phyloP scores from a whole-genome alignment of 2,113 vertebrate species.

The Lanius ludovicianus region DNA sequence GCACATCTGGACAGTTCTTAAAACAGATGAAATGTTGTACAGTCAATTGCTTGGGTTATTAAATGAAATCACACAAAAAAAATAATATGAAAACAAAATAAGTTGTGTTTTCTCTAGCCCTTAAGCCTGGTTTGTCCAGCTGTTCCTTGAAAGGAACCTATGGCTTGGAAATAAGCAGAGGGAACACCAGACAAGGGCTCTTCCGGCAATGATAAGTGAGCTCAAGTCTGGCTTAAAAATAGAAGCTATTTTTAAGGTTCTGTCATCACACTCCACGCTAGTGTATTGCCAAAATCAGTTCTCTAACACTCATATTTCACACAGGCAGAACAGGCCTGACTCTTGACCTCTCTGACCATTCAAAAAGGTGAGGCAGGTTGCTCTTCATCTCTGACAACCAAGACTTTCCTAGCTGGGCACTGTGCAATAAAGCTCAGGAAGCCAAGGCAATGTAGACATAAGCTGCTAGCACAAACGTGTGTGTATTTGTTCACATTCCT shows the following conservation, averaged over 20 bases:
- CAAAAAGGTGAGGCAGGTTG: background rate
- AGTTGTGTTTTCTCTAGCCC: background rate
- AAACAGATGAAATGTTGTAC: background rate
- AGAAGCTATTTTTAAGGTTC: conserved; percentile 2
- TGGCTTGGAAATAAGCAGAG: background rate
- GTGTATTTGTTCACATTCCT: conserved; percentile 13
- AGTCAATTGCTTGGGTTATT: background rate
- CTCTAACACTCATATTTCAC: background rate
- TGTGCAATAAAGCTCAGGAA: background rate
- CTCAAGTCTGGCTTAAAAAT: background rate
- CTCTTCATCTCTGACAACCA: background rate
- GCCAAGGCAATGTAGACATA: background rate
- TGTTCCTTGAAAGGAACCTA: background rate
- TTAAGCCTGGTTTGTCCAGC: background rate
- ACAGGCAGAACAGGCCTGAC: background rate
- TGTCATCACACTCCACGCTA: background rate
- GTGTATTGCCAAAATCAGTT: background rate
- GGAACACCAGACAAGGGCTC: background rate
- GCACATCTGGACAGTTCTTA: background rate
- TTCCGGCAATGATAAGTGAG: background rate
- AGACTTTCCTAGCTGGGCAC: background rate
- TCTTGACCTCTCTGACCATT: background rate
- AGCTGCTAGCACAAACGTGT: background rate
- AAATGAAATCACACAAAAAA: background rate
- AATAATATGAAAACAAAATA: background rate